Evolutionary conservation across 2,797 vertebrate genomes (phyloP), one percentile per base, ranked within the genome.

Genomic region (Cossypha polioptera): DNA sequence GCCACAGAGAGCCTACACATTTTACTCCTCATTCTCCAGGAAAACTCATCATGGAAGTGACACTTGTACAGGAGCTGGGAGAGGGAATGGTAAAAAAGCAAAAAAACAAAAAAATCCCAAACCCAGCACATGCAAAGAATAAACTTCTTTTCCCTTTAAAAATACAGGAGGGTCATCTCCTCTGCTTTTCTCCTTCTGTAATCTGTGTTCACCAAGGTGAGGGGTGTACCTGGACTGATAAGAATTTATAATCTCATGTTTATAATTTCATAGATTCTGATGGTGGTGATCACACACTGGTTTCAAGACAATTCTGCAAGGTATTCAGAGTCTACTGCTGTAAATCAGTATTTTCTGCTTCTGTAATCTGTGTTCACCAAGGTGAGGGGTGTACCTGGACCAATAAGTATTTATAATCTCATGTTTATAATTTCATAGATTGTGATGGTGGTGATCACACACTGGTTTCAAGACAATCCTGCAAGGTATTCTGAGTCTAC

Each of bases 11-110:
- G 97, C 97, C 97, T 97, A 88, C 97, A 96, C 96, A 96, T 97
- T 98, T 97, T 97, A 87, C 95, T 97, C 88, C 93, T 96, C 96
- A 66, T 94, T 97, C 95, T 90, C 95, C 86, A 90, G 90, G 90
- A 97, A 98, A 97, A 97, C 96, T 92, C 95, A 73, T 97, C 95
- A 90, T 97, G 97, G 96, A 97, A 97, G 96, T 97, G 97, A 97
- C 96, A 97, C 94, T 97, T 94, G 96, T 96, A 96, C 97, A 97
- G 97, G 96, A 97, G 90, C 81, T 92, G 78, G 77, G 66, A 22
- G 26, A 97, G 93, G 79, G 86, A 88, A 95, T 42, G 94, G 91
- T 63, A 93, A 97, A 96, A 85, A 92, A 94, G 95, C 78, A 92
- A 94, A 95, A 72, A 28, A 86, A 80, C 22, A 69, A 95, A 55